Percentiles rank a stretch among this genome's conserved stretches.
These are phyloP conservation scores for Papilio machaon DNA, from an alignment of 1,140 invertebrate genomes.

Conservation along the genomic window DNA sequence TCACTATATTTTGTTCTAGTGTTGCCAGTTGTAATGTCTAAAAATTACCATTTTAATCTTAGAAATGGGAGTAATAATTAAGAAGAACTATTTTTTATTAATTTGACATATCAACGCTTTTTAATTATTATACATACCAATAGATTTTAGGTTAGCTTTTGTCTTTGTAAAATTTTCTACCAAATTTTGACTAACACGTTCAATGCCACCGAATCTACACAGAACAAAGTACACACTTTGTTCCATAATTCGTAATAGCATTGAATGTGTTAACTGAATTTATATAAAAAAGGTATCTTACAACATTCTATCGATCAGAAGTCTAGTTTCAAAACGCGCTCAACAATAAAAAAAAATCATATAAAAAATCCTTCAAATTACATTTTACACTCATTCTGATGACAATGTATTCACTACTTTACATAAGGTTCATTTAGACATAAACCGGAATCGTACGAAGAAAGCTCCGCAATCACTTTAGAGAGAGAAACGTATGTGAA, in stretches of 20 bases:
- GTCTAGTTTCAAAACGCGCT: conserved; percentile 14
- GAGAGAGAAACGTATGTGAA: no score
- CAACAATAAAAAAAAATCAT: conserved; percentile 61
- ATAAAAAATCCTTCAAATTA: conserved; percentile 56
- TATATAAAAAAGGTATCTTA: neutral
- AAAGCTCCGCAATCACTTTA: no score
- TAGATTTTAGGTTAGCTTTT: neutral
- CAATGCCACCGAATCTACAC: no score
- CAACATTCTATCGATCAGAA: neutral
- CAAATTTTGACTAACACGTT: neutral
- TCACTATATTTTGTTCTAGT: neutral
- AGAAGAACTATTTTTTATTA: neutral
- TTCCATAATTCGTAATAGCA: neutral
- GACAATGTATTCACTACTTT: neutral
- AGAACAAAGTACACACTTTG: neutral
- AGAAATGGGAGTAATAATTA: neutral
- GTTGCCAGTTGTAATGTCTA: neutral
- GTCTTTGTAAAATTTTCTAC: neutral
- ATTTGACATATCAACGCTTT: neutral
- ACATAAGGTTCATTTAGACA: no score
- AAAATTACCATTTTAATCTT: conserved; percentile 27
- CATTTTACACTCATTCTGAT: neutral
- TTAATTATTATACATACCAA: neutral
- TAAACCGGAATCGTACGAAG: no score
- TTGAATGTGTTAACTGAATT: neutral